Conservation (phyloP, 1,140 invertebrate species). For the Uloborus diversus region DNA sequence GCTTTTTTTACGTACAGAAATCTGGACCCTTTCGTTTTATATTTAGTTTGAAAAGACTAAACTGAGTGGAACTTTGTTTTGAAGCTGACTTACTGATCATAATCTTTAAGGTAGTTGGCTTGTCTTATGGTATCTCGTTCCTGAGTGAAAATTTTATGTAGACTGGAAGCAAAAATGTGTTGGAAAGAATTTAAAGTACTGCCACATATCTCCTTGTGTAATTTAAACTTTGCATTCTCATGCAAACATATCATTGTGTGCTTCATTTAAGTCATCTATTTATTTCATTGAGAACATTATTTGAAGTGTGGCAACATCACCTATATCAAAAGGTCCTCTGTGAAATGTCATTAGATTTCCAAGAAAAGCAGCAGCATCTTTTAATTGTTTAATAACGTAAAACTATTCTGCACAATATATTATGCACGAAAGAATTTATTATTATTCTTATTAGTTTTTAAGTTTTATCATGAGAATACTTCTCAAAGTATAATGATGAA, state of each 20-base stretch:
- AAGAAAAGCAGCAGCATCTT: too few species aligned
- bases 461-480: too few species aligned
- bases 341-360: too few species aligned
- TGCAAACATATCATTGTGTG: slow-evolving; percentile 25
- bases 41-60: too few species aligned
- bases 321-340: too few species aligned
- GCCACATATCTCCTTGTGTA: slow-evolving; percentile 35
- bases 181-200: slow-evolving; percentile 10
- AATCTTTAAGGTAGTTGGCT: neutral
- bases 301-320: slow-evolving; percentile 20
- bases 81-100: neutral
- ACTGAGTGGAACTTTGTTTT: neutral
- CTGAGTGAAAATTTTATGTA: slow-evolving; percentile 1
- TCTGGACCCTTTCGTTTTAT: too few species aligned
- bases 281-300: slow-evolving; percentile 27
- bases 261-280: slow-evolving; percentile 37
- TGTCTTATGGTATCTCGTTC: slow-evolving; percentile 37
- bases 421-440: too few species aligned
- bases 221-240: slow-evolving; percentile 18
- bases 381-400: too few species aligned
- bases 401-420: too few species aligned
- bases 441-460: too few species aligned
- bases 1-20: neutral
- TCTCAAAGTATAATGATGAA: too few species aligned
- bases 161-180: neutral